These are phyloP conservation scores for Oreotrochilus melanogaster DNA, from an alignment of 2,113 vertebrate genomes.

Conservation along the genomic window DNA sequence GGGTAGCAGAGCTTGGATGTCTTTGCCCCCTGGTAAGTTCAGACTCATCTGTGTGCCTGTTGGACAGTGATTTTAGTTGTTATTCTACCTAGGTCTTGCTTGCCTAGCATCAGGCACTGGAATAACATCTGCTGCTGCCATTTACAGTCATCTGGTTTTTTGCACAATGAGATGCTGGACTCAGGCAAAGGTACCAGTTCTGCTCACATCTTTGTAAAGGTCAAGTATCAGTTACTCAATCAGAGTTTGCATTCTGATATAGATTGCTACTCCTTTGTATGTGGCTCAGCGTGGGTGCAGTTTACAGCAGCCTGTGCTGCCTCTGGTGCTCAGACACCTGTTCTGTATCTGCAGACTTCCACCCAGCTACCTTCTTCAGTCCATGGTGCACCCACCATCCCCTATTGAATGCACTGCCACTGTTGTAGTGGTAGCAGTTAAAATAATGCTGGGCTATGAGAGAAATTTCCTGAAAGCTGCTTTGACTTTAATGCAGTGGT, in stretches of 20 bases:
- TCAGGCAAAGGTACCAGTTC: background rate
- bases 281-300: rapidly evolving
- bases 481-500: background rate
- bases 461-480: background rate
- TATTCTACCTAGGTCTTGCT: background rate
- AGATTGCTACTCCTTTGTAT: background rate
- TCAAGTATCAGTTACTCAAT: background rate
- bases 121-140: background rate
- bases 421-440: background rate
- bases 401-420: background rate
- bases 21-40: background rate
- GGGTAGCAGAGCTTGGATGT: background rate
- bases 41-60: background rate
- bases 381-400: background rate
- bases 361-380: background rate
- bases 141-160: background rate
- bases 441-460: background rate
- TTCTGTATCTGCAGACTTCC: background rate
- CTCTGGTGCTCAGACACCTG: background rate
- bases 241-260: background rate
- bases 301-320: background rate
- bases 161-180: background rate
- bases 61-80: background rate
- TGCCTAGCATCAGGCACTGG: background rate
- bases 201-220: background rate